These are phyloP conservation scores for Mesocricetus auratus DNA, from an alignment of 2,113 vertebrate genomes.

Conservation along the genomic window DNA sequence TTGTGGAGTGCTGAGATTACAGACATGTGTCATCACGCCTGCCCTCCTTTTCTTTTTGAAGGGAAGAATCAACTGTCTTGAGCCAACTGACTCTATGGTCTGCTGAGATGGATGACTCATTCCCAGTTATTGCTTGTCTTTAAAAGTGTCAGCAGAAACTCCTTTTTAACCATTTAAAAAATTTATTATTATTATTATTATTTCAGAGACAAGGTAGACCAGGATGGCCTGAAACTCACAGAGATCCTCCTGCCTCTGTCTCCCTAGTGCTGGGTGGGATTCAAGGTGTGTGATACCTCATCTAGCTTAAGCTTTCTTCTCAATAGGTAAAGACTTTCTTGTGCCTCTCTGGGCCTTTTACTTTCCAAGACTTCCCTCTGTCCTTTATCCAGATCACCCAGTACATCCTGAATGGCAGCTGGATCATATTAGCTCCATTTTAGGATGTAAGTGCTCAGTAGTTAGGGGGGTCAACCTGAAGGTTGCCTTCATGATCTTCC, in stretches of 20 bases:
- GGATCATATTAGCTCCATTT: neutral
- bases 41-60: neutral
- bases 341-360: neutral
- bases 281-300: neutral
- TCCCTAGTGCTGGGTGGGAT: neutral
- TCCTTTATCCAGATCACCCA: neutral
- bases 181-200: neutral
- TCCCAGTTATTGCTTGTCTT: neutral
- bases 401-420: neutral
- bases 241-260: neutral
- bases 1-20: neutral
- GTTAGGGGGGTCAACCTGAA: neutral
- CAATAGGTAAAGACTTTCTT: neutral
- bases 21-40: neutral
- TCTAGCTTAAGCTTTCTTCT: neutral
- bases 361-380: neutral
- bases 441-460: neutral
- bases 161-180: neutral
- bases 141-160: neutral
- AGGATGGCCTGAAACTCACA: neutral
- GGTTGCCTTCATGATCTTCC: neutral
- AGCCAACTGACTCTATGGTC: neutral
- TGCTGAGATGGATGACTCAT: neutral
- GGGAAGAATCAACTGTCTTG: neutral
- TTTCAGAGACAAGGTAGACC: neutral